Base-by-base conservation (phyloP, 2,113 vertebrate genomes). In the Pampusana beccarii region DNA sequence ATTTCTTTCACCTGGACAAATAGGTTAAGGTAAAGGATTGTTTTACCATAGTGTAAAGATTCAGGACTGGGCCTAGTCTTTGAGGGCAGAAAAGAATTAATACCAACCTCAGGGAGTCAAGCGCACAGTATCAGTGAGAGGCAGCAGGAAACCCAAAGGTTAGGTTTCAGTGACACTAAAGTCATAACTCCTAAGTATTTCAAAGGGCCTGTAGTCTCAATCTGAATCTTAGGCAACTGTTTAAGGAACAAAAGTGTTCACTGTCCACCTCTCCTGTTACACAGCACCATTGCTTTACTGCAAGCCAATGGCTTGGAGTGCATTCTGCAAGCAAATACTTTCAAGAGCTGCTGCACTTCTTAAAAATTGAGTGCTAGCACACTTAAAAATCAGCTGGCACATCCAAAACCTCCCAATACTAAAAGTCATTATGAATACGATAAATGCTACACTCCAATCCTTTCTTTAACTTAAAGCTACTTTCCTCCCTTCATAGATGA, bases 181-280 rank as follows among this genome's bases (percentile, higher is more conserved):
- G n/a, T n/a, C n/a, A n/a, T n/a, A n/a, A n/a, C n/a, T n/a, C n/a
- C n/a, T n/a, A n/a, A n/a, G n/a, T n/a, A n/a, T n/a, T n/a, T n/a
- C n/a, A n/a, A n/a, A n/a, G n/a, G n/a, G n/a, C n/a, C n/a, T n/a
- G n/a, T n/a, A n/a, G n/a, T n/a, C n/a, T n/a, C n/a, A 66, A 9
- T 24, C 18, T 91, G 58, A 80, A 38, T 42, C 5, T 56, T 33
- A 16, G 14, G 4, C 2, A 42, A 46, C 6, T 20, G 15, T 24
- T 2, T 50, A 23, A 57, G 17, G 12, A 67, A 38, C 18, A 73
- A n/a, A 38, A 23, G 2, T 20, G 29, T 46, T 70, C 1, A 0
- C 20, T 64, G 25, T 29, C 26, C 11, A 29, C 16, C 9, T 62
- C 1, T 13, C 9, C 6, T 12, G 9, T 7, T 18, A 26, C 2